phyloP scores from a whole-genome alignment of 2,888 invertebrate species.

The Ormia ochracea region DNA sequence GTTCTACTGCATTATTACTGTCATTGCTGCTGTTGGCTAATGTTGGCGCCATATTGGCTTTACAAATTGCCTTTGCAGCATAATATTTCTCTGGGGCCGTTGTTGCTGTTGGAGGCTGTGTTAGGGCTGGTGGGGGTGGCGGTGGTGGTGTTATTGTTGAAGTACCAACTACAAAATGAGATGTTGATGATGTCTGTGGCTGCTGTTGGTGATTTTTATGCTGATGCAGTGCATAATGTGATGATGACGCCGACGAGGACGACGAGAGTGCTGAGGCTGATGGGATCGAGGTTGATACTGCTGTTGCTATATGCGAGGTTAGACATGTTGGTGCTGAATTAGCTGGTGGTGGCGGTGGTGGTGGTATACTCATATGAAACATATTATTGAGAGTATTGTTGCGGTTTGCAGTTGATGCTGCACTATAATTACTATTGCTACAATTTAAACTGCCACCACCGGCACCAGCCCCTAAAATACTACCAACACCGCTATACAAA shows the following conservation, averaged over 20 bases:
- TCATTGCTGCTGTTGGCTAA: constrained; percentile 61
- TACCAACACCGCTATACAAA: constrained; percentile 66
- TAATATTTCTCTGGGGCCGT: constrained; percentile 83
- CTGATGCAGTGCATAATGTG: constrained; percentile 54
- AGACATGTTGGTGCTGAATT: constrained; percentile 59
- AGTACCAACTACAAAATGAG: constrained; percentile 25
- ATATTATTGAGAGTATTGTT: constrained; percentile 77
- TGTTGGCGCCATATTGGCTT: constrained; percentile 73
- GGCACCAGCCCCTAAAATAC: constrained; percentile 59
- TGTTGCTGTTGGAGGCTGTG: constrained; percentile 41
- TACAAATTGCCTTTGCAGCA: constrained; percentile 83
- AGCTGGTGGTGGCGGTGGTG: constrained; percentile 67
- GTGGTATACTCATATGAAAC: constrained; percentile 73
- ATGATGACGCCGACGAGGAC: constrained; percentile 49
- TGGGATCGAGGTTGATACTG: constrained; percentile 46
- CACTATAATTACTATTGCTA: constrained; percentile 67
- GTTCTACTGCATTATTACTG: constrained; percentile 57
- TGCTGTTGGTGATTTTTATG: constrained; percentile 70
- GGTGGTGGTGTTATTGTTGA: constrained; percentile 48
- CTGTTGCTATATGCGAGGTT: constrained; percentile 37
- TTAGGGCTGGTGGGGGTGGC: constrained; percentile 47
- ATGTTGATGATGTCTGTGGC: constrained; percentile 71
- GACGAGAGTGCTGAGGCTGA: constrained; percentile 49
- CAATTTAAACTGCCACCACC: constrained; percentile 61
- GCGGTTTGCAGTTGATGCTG: constrained; percentile 68